Evolutionary conservation across 2,888 invertebrate species (phyloP).

Genomic region (Drosophila kuntzei): DNA sequence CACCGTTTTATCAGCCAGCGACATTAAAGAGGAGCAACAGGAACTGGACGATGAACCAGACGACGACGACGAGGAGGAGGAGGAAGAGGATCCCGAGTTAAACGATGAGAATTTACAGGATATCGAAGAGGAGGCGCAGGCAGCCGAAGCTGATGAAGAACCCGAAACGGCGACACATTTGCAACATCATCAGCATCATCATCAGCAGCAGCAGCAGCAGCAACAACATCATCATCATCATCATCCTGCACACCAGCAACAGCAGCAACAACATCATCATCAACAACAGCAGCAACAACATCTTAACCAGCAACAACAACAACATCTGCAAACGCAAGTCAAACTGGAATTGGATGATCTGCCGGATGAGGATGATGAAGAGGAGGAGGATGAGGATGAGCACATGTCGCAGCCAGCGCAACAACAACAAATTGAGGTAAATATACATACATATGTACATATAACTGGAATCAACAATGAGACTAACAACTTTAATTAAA

Average conservation of each 20-base stretch:
- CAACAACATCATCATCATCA: constrained; percentile 36
- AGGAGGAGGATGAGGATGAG: constrained; percentile 63
- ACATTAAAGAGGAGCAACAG: constrained; percentile 58
- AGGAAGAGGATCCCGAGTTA: constrained; percentile 83
- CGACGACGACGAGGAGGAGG: constrained; percentile 50
- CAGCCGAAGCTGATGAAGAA: constrained; percentile 81
- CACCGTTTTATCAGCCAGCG: constrained; percentile 38
- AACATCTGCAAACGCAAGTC: constrained; percentile 65
- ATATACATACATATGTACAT: neutral
- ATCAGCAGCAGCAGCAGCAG: constrained; percentile 21
- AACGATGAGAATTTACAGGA: constrained; percentile 83
- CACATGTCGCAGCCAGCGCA: constrained; percentile 29
- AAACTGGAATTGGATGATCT: constrained; percentile 77
- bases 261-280: constrained; percentile 26
- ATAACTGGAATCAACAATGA: neutral
- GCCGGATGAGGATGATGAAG: constrained; percentile 65
- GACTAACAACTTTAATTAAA: neutral
- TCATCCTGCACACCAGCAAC: constrained; percentile 37
- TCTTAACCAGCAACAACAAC: constrained; percentile 32
- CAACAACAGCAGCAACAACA: constrained; percentile 39
- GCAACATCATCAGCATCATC: constrained; percentile 47
- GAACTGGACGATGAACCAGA: constrained; percentile 77
- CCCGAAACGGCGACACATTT: constrained; percentile 62
- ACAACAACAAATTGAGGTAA: constrained; percentile 49
- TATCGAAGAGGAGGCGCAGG: constrained; percentile 83